Base-by-base conservation (phyloP, 2,888 invertebrate species). In the Melanostoma mellinum region DNA sequence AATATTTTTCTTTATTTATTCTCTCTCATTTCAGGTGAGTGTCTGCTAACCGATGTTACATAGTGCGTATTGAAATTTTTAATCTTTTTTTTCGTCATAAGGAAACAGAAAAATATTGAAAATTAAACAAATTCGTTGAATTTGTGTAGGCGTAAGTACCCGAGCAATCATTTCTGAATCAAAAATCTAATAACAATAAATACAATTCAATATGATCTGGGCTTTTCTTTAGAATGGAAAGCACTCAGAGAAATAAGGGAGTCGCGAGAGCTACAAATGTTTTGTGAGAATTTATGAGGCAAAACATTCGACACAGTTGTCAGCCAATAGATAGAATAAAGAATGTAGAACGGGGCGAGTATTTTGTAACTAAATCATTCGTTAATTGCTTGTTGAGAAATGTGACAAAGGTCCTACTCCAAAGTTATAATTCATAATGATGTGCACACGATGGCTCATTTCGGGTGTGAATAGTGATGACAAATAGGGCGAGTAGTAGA, bases 11-110 rank as follows among this genome's bases (percentile, higher is more conserved):
- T 52, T 44, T 46, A 40, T 61, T 6, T 50, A 52, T 48, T 65
- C 32, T 9, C 6, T 67, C 42, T 71, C 20, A 6, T 81, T 81
- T 61, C 67, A 81, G 81, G 81, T 81, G 76, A 81, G 81, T 80
- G 33, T 60, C 9, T 36, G 20, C 4, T 53, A 8, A 40, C 8
- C 6, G 3, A 46, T 6, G 35, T 6, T 68, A 58, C 4, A 35
- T 42, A 8, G 33, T 61, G 61, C 42, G 63, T 63, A 38, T 40
- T 36, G 58, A 65, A 56, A 30, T 69, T 46, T 74, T 60, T 46
- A 3, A 52, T 58, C 36, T 42, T 4, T 30, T n/a, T 4, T 20
- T 20, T 20, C 20, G 20, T 20, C 20, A 20, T 20, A 20, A 20
- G 1, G 20, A 20, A 20, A 20, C 1, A 20, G 20, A 20, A 20